Evolutionary conservation across 2,113 vertebrate genomes (phyloP).

Genomic region (Leucopsar rothschildi): DNA sequence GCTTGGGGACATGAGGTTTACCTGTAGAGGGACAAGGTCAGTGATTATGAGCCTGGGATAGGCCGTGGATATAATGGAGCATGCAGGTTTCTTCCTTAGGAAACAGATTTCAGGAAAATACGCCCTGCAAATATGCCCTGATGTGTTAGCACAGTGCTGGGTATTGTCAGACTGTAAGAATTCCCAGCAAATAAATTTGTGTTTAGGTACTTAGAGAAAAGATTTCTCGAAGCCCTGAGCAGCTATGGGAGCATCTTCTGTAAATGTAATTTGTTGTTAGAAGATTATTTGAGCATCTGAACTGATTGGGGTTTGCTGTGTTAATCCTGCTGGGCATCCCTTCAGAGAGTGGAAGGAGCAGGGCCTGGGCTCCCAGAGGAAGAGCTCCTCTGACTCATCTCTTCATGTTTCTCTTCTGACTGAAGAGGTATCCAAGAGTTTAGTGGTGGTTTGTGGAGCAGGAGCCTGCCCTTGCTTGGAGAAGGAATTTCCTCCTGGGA

Average conservation of each 20-base stretch:
- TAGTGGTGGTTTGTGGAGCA: not conserved
- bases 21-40: not conserved
- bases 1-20: fast-evolving
- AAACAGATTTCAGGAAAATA: not conserved
- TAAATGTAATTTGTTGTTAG: not conserved
- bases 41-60: not conserved
- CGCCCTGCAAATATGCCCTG: not conserved
- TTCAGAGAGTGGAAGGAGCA: not conserved
- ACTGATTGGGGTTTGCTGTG: not conserved
- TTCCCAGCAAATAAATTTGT: not conserved
- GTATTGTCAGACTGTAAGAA: not conserved
- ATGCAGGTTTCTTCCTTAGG: not conserved
- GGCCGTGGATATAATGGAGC: not conserved
- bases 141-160: not conserved
- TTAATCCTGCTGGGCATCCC: not conserved
- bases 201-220: not conserved
- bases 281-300: constrained; percentile 19
- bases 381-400: not conserved
- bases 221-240: fast-evolving
- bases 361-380: not conserved
- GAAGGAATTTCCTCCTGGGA: not conserved
- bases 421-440: not conserved
- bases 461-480: not conserved
- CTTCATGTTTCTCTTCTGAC: not conserved
- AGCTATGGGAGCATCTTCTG: not conserved